Evolutionary conservation across 2,888 invertebrate genomes (phyloP).

Genomic region (Hydriomena furcata): DNA sequence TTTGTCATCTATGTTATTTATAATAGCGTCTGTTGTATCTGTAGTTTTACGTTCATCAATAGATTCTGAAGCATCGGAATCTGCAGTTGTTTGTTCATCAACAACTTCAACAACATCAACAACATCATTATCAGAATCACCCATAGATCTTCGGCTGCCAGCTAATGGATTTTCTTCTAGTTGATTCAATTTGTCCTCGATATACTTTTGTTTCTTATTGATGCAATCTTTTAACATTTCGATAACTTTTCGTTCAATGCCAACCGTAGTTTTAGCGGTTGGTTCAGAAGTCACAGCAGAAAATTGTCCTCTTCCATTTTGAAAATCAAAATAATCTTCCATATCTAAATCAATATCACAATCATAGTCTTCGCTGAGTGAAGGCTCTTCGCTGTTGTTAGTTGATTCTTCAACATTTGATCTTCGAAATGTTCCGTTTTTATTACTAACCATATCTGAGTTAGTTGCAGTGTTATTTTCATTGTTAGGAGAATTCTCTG

Average conservation of each 20-base stretch:
- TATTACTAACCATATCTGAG: not conserved
- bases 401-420: not conserved
- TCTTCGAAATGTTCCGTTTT: not conserved
- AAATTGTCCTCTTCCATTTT: not conserved
- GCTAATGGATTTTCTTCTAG: not conserved
- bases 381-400: not conserved
- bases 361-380: constrained; percentile 3
- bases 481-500: not conserved
- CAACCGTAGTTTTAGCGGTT: not conserved
- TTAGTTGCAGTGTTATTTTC: not conserved
- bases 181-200: not conserved
- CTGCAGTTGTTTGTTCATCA: not conserved
- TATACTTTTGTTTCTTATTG: constrained; percentile 11
- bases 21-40: not conserved
- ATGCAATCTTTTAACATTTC: constrained; percentile 28
- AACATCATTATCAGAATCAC: not conserved
- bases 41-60: not conserved
- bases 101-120: not conserved
- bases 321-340: constrained; percentile 1
- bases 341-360: constrained; percentile 8
- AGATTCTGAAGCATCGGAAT: not conserved
- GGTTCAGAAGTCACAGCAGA: not conserved
- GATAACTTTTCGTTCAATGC: constrained; percentile 6
- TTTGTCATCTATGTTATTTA: not conserved
- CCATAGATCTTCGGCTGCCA: constrained; percentile 18